Conservation (phyloP, 2,888 invertebrate genomes). For the Chesias legatella region DNA sequence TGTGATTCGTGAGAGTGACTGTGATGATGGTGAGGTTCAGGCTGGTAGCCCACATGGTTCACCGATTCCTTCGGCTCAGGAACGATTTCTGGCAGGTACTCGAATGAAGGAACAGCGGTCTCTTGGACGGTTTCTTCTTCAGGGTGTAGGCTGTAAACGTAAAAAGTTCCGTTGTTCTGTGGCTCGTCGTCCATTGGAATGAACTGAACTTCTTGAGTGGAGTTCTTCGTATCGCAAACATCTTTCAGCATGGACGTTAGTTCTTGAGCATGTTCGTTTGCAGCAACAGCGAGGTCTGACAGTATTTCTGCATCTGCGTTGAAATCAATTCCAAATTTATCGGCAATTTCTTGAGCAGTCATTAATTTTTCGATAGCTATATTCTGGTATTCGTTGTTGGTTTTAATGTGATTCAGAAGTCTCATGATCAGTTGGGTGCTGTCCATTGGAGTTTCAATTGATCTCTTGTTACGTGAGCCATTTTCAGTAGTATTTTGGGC, state of each 20-base stretch:
- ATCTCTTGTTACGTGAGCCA: constrained; percentile 50
- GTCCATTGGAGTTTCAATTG: constrained; percentile 61
- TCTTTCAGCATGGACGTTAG: constrained; percentile 55
- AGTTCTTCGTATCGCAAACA: constrained; percentile 44
- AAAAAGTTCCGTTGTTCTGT: constrained; percentile 36
- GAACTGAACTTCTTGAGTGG: constrained; percentile 34
- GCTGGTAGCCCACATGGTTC: constrained; percentile 32
- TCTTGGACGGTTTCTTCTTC: constrained; percentile 29
- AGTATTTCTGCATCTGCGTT: constrained; percentile 65
- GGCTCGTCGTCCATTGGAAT: constrained; percentile 30
- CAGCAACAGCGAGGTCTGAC: constrained; percentile 58
- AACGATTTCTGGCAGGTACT: constrained; percentile 21
- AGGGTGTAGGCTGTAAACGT: constrained; percentile 34
- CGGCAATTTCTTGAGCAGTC: constrained; percentile 72
- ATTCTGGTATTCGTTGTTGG: constrained; percentile 68
- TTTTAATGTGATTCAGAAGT: constrained; percentile 65
- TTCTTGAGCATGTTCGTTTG: constrained; percentile 62
- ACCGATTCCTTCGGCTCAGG: constrained; percentile 23
- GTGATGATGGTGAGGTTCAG: constrained; percentile 36
- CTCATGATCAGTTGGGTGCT: constrained; percentile 60
- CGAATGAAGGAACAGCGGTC: constrained; percentile 25
- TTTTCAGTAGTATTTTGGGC: constrained; percentile 35
- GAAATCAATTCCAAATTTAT: constrained; percentile 66
- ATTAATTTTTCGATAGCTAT: constrained; percentile 76
- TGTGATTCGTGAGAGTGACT: constrained; percentile 50